Conservation (phyloP, 2,797 vertebrate genomes). For the Thunnus albacares region DNA sequence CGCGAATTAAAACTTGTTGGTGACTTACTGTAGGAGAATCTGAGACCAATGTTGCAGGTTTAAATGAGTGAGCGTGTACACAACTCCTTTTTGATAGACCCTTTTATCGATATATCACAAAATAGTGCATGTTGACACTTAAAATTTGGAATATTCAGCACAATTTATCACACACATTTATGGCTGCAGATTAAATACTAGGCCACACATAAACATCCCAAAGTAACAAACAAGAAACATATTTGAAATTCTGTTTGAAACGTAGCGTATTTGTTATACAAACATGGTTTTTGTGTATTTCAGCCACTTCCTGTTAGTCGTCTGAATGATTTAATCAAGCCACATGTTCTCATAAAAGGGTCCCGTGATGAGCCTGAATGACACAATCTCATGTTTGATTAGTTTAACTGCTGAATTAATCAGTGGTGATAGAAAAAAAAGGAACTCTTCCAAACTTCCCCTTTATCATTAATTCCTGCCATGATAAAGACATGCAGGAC, state of each 20-base stretch:
- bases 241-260: not conserved
- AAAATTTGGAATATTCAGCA: not conserved
- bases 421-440: not conserved
- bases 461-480: not conserved
- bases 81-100: too few relatives aligned
- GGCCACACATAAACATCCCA: not conserved
- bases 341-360: not conserved
- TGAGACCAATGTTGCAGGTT: too few relatives aligned
- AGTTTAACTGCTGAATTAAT: slow-evolving; percentile 8
- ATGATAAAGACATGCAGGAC: not conserved
- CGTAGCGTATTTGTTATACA: too few relatives aligned
- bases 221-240: not conserved
- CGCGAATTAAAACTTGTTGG: not conserved
- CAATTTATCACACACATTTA: not conserved
- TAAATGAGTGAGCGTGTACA: too few relatives aligned
- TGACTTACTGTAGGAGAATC: too few relatives aligned
- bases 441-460: not conserved
- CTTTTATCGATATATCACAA: not conserved
- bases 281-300: not conserved
- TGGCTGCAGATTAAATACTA: too few relatives aligned
- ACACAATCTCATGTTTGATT: not conserved
- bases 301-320: slow-evolving; percentile 7
- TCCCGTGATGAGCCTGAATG: not conserved
- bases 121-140: not conserved
- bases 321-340: slow-evolving; percentile 2